Conservation (phyloP, 2,113 vertebrate species). For the Chloroceryle aenea region DNA sequence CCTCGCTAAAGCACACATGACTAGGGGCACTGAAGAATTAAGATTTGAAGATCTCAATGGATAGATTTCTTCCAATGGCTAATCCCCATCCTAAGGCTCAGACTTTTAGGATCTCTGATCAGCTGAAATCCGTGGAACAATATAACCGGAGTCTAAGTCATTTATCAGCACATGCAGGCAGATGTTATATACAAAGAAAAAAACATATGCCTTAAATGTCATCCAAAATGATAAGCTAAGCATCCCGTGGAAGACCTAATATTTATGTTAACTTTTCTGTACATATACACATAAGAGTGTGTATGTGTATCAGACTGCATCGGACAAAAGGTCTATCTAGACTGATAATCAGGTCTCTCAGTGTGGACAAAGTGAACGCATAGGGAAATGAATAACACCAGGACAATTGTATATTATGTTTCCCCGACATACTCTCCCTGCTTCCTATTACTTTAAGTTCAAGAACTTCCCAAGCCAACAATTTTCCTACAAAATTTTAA, state of each 20-base stretch:
- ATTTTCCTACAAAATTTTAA: neutral
- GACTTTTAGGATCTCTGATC: neutral
- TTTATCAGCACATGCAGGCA: neutral
- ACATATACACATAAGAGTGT: rapidly evolving
- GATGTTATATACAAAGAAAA: neutral
- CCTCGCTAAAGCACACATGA: neutral
- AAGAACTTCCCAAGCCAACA: neutral
- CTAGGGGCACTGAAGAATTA: neutral
- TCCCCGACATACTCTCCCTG: neutral
- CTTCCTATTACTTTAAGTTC: neutral
- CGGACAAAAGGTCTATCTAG: neutral
- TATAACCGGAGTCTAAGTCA: neutral
- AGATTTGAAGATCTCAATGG: neutral
- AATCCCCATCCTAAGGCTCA: neutral
- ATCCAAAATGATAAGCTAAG: neutral
- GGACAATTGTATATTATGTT: neutral
- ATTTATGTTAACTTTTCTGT: neutral
- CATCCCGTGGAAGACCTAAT: neutral
- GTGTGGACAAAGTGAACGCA: neutral
- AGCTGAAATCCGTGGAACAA: neutral
- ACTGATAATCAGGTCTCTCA: neutral
- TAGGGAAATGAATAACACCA: neutral
- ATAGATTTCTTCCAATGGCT: neutral
- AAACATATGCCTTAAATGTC: neutral
- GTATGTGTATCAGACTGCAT: too few species aligned